Evolutionary conservation across 2,113 vertebrate species (phyloP).

Genomic region (Xiphophorus hellerii): DNA sequence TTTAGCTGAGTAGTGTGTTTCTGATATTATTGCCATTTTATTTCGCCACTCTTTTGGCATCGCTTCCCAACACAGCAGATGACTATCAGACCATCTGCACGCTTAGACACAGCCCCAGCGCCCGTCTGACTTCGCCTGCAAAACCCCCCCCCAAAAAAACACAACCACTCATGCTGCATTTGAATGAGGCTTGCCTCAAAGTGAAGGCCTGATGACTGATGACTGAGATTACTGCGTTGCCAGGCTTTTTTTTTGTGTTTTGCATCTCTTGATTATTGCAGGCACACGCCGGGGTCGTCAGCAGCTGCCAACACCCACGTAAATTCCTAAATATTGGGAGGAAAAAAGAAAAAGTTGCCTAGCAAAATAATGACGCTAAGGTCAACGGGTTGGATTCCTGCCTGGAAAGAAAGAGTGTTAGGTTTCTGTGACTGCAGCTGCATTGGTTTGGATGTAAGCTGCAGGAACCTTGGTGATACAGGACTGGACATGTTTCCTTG

Average conservation of each 20-base stretch:
- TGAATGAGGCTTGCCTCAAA: slow-evolving; percentile 34
- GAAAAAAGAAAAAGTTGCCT: not conserved
- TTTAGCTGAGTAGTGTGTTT: not conserved
- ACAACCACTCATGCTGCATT: slow-evolving; percentile 22
- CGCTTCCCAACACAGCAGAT: slow-evolving; percentile 1
- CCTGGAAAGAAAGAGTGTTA: not conserved
- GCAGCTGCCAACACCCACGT: not conserved
- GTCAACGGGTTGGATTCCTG: not conserved
- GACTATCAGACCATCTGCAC: slow-evolving; percentile 27
- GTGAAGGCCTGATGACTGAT: slow-evolving; percentile 37
- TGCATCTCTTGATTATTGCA: slow-evolving; percentile 15
- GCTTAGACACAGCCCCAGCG: slow-evolving; percentile 20
- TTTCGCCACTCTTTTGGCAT: slow-evolving; percentile 12
- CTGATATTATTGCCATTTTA: not conserved
- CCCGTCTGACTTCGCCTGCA: slow-evolving; percentile 48
- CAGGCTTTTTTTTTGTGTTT: slow-evolving; percentile 17
- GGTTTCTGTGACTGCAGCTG: slow-evolving; percentile 24
- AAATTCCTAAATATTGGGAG: not conserved
- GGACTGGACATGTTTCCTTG: slow-evolving; percentile 25
- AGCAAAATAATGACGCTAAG: not conserved
- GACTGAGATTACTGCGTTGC: slow-evolving; percentile 23
- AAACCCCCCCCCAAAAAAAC: not conserved
- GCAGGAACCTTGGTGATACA: slow-evolving; percentile 2
- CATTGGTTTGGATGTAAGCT: not conserved
- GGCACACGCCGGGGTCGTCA: not conserved